phyloP scores from a whole-genome alignment of 1,140 invertebrate species.

The Rhyacophila brunnea region DNA sequence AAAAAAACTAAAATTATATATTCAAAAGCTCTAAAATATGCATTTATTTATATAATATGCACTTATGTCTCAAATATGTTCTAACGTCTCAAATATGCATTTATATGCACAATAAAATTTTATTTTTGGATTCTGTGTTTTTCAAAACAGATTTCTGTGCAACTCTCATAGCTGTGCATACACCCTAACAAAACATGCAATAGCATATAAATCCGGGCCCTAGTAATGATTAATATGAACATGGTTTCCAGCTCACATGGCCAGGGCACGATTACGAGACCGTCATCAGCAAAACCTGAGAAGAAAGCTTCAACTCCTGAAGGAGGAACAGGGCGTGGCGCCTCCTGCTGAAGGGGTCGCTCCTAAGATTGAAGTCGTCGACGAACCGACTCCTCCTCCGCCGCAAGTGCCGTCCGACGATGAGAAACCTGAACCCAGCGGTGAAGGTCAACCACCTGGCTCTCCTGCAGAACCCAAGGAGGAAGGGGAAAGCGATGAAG shows the following conservation, averaged over 20 bases:
- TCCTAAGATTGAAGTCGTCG: neutral
- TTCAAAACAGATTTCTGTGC: no score
- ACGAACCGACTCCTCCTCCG: neutral
- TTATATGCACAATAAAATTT: no score
- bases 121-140: no score
- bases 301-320: constrained; percentile 85
- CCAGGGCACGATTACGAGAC: constrained; percentile 86
- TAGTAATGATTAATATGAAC: no score
- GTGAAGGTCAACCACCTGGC: neutral
- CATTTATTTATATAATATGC: no score
- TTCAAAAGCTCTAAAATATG: no score
- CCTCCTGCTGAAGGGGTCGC: constrained; percentile 39
- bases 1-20: no score
- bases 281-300: constrained; percentile 89
- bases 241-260: constrained; percentile 78
- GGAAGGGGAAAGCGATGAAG: constrained; percentile 2
- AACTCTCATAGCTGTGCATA: no score
- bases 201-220: no score
- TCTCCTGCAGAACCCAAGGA: neutral
- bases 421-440: neutral
- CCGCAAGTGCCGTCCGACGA: constrained; percentile 1
- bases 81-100: no score
- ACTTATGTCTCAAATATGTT: no score
- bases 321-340: constrained; percentile 79
- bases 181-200: no score